Evolutionary conservation across 1,140 invertebrate species (phyloP).

Genomic region (Platyscapa corneri): DNA sequence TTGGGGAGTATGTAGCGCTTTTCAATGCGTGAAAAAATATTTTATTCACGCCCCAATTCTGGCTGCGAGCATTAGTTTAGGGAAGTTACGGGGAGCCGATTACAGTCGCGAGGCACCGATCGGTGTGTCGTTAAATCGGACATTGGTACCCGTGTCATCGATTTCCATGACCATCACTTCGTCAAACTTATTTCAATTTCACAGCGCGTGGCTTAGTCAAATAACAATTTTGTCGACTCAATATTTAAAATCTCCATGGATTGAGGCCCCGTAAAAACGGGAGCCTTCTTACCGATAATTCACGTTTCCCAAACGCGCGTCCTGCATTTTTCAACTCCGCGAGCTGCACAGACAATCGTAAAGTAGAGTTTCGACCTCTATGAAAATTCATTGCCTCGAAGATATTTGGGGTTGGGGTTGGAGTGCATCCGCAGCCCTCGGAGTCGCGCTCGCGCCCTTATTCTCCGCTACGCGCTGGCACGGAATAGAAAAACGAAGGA

Average conservation of each 20-base stretch:
- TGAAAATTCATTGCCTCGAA: conserved; percentile 49
- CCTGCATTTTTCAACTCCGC: not conserved
- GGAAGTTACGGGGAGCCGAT: not conserved
- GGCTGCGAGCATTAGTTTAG: not conserved
- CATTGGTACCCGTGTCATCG: not conserved
- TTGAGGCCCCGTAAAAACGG: not conserved
- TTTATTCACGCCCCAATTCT: not conserved
- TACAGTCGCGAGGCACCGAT: too few species aligned
- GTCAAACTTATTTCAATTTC: not conserved
- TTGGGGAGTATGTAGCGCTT: not conserved
- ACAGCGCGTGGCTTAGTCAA: not conserved
- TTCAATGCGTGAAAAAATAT: not conserved
- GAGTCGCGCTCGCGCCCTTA: not conserved
- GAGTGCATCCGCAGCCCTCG: too few species aligned
- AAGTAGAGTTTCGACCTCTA: conserved; percentile 10
- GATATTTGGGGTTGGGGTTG: conserved; percentile 1
- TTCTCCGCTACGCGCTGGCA: not conserved
- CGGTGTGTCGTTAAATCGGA: not conserved
- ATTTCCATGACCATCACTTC: not conserved
- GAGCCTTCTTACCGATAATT: not conserved
- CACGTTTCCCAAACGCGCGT: not conserved
- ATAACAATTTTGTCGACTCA: not conserved
- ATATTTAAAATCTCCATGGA: not conserved
- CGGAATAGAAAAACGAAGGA: not conserved
- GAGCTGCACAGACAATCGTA: not conserved